Evolutionary conservation across 2,888 invertebrate genomes (phyloP), one percentile per base, ranked within the genome.

Genomic region (Eulithis testata): DNA sequence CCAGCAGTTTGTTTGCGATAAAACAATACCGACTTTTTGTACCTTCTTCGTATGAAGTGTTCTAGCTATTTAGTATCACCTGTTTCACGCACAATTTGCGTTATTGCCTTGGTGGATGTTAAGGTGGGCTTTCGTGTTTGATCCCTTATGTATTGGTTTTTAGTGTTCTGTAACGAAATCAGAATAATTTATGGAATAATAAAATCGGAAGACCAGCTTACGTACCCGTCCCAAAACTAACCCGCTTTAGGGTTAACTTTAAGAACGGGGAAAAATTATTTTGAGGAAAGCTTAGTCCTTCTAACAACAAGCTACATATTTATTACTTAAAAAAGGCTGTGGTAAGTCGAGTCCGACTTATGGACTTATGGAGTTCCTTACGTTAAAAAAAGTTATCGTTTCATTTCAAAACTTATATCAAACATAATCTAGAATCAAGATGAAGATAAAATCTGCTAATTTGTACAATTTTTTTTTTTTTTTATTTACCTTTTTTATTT

Each of bases 11-110:
- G 21, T 21, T 21, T 21, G 21, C 21, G 21, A 21, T 21, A 21
- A 2, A 21, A 1, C 21, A 21, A 21, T 21, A 21, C 1, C 21
- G 1, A 21, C 21, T 21, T 21, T 21, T 21, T 49, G 49, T 49
- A 21, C 11, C 21, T 21, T 21, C 49, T n/a, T 51, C n/a, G n/a
- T 31, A 50, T 21, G n/a, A 9, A 52, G 40, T 65, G 55, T 0
- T 11, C 14, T 5, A 55, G 55, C 63, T 56, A 43, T 66, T 47
- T 43, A 3, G 0, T 11, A 11, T 53, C 0, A 47, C 5, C 63
- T 56, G 40, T 47, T 37, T 73, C 47, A 69, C 70, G 73, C 71
- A 71, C 73, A 71, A 73, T 73, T 73, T 73, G 68, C 63, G 64
- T 72, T 70, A 73, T 72, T 69, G 59, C 72, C 55, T 60, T 31